Evolutionary conservation across 2,888 invertebrate genomes (phyloP).

Genomic region (Ennomos erosarius): DNA sequence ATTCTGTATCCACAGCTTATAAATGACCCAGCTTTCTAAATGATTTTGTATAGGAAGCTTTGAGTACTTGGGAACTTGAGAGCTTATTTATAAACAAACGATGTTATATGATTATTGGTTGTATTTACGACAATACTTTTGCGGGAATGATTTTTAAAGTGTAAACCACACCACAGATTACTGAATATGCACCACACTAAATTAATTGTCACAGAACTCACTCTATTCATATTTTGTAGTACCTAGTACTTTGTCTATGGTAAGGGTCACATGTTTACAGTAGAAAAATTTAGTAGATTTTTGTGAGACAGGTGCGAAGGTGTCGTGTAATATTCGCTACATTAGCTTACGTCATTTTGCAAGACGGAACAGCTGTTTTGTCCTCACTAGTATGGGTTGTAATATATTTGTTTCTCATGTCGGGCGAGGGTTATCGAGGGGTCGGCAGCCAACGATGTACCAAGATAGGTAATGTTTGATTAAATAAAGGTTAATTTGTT

Average conservation of each 20-base stretch:
- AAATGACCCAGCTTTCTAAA: conserved; percentile 38
- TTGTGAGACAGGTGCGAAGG: too few relatives aligned
- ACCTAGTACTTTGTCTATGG: too few relatives aligned
- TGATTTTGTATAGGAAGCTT: conserved; percentile 6
- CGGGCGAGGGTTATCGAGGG: conserved; percentile 43
- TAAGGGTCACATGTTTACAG: too few relatives aligned
- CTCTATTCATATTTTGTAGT: too few relatives aligned
- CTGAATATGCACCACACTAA: too few relatives aligned
- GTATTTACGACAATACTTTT: too few relatives aligned
- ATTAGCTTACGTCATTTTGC: conserved; percentile 3
- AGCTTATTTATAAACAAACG: background rate
- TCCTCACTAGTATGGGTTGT: conserved; percentile 7
- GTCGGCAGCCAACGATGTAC: conserved; percentile 38
- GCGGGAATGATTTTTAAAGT: too few relatives aligned
- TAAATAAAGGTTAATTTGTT: conserved; percentile 61
- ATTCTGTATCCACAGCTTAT: conserved; percentile 45
- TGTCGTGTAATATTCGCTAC: too few relatives aligned
- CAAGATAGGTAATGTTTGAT: conserved; percentile 47
- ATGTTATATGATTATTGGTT: background rate
- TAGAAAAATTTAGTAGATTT: too few relatives aligned
- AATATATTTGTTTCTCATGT: conserved; percentile 14
- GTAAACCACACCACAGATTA: too few relatives aligned
- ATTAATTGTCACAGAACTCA: too few relatives aligned
- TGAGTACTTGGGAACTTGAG: conserved; percentile 5
- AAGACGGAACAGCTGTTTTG: conserved; percentile 8